phyloP scores from a whole-genome alignment of 2,797 vertebrate genomes.

The Betta splendens region DNA sequence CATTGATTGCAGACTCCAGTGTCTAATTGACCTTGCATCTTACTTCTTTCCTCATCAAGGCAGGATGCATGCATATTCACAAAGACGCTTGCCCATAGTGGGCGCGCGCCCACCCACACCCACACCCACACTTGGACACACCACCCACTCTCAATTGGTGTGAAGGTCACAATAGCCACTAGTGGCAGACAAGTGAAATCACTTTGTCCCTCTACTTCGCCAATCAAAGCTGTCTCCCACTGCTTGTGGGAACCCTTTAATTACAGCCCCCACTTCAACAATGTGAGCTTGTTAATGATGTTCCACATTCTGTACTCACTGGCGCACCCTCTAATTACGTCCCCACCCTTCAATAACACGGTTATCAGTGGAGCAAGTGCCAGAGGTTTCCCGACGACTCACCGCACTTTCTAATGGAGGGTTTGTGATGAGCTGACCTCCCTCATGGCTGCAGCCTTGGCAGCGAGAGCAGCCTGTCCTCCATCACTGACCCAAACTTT shows the following conservation, averaged over 20 bases:
- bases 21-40: conserved; percentile 40
- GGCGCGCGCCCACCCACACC: conserved; percentile 1
- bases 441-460: conserved; percentile 37
- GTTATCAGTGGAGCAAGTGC: conserved; percentile 61
- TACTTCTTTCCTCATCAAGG: conserved; percentile 17
- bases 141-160: conserved; percentile 26
- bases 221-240: conserved; percentile 65
- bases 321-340: conserved; percentile 70
- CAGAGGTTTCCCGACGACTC: conserved; percentile 27
- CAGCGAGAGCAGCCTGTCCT: conserved; percentile 23
- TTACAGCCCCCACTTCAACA: conserved; percentile 76
- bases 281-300: conserved; percentile 78
- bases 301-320: conserved; percentile 72
- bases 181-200: conserved; percentile 58
- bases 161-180: conserved; percentile 69
- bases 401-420: not conserved
- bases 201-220: conserved; percentile 57
- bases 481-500: conserved; percentile 20
- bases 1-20: conserved; percentile 12
- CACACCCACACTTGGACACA: conserved; percentile 2
- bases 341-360: conserved; percentile 74
- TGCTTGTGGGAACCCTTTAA: conserved; percentile 72
- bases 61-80: conserved; percentile 19
- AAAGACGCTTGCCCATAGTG: not conserved
- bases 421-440: conserved; percentile 25